Conservation (phyloP, 2,797 vertebrate species). For the Allobates femoralis region DNA sequence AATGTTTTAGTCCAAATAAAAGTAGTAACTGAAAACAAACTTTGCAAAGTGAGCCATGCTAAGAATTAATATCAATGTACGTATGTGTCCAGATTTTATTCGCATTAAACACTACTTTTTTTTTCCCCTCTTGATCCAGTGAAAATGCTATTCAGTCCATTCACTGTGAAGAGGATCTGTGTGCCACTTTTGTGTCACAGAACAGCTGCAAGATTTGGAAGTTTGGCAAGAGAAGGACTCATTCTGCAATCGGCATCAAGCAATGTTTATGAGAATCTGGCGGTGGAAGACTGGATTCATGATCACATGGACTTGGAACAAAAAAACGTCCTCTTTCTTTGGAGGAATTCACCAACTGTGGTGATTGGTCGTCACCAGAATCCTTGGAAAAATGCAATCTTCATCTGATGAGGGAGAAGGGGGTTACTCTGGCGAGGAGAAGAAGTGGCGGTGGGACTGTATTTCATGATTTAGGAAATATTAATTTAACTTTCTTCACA, state of each 20-base stretch:
- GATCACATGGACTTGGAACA: conserved; percentile 82
- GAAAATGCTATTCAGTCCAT: conserved; percentile 39
- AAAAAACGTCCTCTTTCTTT: conserved; percentile 82
- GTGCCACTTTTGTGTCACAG: conserved; percentile 62
- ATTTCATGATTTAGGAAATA: conserved; percentile 93
- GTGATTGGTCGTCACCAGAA: conserved; percentile 97
- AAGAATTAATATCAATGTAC: neutral
- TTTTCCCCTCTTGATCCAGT: neutral
- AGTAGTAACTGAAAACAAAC: no score
- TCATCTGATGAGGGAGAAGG: conserved; percentile 77
- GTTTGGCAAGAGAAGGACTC: conserved; percentile 67
- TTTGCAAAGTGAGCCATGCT: no score
- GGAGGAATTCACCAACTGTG: conserved; percentile 86
- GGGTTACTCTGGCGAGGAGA: conserved; percentile 85
- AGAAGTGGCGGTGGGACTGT: conserved; percentile 93
- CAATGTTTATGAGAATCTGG: conserved; percentile 88
- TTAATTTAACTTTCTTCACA: conserved; percentile 95
- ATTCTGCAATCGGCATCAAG: conserved; percentile 85
- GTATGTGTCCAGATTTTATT: neutral
- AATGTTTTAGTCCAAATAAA: no score
- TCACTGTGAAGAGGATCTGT: conserved; percentile 69
- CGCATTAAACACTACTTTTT: neutral
- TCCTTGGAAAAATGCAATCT: conserved; percentile 91
- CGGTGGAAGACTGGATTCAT: conserved; percentile 95
- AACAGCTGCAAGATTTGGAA: conserved; percentile 71